Evolutionary conservation across 2,888 invertebrate species (phyloP).

Genomic region (Eugnorisma glareosa): DNA sequence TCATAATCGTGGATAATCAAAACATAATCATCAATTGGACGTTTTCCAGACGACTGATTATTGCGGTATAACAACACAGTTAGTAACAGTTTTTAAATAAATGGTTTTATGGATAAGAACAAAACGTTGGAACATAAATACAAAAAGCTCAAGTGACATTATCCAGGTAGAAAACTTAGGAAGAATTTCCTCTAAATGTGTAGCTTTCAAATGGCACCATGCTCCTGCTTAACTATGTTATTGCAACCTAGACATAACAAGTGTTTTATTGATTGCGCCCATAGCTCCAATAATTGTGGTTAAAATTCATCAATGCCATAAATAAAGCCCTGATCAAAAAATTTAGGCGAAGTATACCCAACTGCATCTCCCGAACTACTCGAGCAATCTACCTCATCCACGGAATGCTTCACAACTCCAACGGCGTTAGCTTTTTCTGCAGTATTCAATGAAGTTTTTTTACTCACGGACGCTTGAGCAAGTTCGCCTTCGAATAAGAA

Average conservation of each 20-base stretch:
- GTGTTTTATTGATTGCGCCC: neutral
- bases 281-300: neutral
- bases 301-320: neutral
- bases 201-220: neutral
- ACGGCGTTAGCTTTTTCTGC: slow-evolving; percentile 68
- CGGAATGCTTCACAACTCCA: slow-evolving; percentile 24
- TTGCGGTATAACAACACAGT: neutral
- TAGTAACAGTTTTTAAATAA: no score
- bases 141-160: neutral
- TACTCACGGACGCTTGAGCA: slow-evolving; percentile 77
- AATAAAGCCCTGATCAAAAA: neutral
- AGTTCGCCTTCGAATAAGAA: slow-evolving; percentile 76
- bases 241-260: neutral
- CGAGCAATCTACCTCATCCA: slow-evolving; percentile 37
- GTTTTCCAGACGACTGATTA: neutral
- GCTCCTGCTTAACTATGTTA: neutral
- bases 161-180: neutral
- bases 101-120: neutral
- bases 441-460: slow-evolving; percentile 79
- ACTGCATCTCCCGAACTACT: neutral
- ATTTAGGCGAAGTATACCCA: neutral
- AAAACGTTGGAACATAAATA: no score
- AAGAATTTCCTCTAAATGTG: neutral
- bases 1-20: neutral
- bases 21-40: neutral